phyloP scores from a whole-genome alignment of 1,140 invertebrate species.

The Papilio polytes region DNA sequence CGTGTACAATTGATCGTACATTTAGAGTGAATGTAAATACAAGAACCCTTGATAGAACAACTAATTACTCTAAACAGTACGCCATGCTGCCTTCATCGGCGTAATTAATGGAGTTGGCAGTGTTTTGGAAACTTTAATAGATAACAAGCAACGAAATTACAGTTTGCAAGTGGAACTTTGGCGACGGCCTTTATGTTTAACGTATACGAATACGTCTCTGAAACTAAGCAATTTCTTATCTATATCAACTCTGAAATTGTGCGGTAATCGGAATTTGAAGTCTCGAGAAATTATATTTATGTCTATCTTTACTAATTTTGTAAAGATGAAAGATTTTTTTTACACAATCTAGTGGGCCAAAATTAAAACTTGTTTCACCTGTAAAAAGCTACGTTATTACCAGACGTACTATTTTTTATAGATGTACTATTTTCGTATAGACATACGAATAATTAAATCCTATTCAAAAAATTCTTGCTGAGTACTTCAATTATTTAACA shows the following conservation, averaged over 20 bases:
- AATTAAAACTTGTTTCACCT: background rate
- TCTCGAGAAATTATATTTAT: background rate
- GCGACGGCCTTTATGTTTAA: conserved; percentile 25
- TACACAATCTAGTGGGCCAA: too few relatives aligned
- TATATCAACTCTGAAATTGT: background rate
- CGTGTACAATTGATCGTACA: background rate
- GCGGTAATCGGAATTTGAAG: background rate
- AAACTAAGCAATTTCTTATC: conserved; percentile 9
- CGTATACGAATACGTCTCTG: conserved; percentile 10
- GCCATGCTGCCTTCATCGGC: conserved; percentile 9
- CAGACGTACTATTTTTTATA: too few relatives aligned
- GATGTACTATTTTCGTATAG: too few relatives aligned
- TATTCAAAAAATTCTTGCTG: background rate
- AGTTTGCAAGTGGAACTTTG: conserved; percentile 25
- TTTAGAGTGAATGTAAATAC: background rate
- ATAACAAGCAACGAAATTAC: conserved; percentile 29
- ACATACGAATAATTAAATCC: background rate
- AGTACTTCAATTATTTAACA: too few relatives aligned
- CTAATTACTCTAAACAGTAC: conserved; percentile 14
- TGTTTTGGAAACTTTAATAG: conserved; percentile 28
- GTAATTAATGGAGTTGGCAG: conserved; percentile 25
- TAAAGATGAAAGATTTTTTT: too few relatives aligned
- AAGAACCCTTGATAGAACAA: background rate
- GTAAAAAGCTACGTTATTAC: too few relatives aligned
- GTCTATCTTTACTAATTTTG: too few relatives aligned